Base-by-base conservation (phyloP, 2,113 vertebrate genomes). In the Ctenomys sociabilis region DNA sequence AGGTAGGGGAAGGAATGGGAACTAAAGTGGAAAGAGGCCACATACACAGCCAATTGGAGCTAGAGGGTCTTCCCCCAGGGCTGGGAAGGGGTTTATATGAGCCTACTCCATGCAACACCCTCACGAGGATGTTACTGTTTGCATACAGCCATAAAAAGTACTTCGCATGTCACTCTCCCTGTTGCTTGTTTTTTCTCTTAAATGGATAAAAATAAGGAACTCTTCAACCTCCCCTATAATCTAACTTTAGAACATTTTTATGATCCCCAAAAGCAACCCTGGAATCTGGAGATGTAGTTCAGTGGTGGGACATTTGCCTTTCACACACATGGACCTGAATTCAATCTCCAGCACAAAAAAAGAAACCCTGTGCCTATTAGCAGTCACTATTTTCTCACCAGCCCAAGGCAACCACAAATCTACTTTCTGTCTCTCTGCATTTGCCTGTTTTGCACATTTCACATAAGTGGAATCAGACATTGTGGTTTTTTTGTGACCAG, bases 1-100 rank as follows among this genome's bases (percentile, higher is more conserved):
- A 24, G 35, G 16, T 32, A 0, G 66, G 4, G 61, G 64, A 3
- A 63, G 26, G 52, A 13, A 57, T 5, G 10, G 40, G 4, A 26
- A 80, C 84, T 37, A 78, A 57, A 90, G 19, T 63, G 61, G 54
- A 91, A 85, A 94, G n/a, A 94, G 17, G 37, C 26, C 66, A 24
- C 7, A 17, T 37, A 30, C 1, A 2, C 5, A 66, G 37, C 3
- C 22, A 59, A 30, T 37, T 89, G 24, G 49, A 64, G 11, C 45
- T 64, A 30, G 30, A 78, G 35, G 43, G 49, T 57, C 61, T 78
- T 45, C 43, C 21, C 11, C 43, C n/a, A 35, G 12, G n/a, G 4
- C 22, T 81, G n/a, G 45, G n/a, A 92, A 83, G 68, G 72, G 13
- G 11, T 24, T 59, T 86, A 21, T 43, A 49, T 22, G 5, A 26